phyloP scores from a whole-genome alignment of 2,888 invertebrate species.

The Pristionchus arcanus region DNA sequence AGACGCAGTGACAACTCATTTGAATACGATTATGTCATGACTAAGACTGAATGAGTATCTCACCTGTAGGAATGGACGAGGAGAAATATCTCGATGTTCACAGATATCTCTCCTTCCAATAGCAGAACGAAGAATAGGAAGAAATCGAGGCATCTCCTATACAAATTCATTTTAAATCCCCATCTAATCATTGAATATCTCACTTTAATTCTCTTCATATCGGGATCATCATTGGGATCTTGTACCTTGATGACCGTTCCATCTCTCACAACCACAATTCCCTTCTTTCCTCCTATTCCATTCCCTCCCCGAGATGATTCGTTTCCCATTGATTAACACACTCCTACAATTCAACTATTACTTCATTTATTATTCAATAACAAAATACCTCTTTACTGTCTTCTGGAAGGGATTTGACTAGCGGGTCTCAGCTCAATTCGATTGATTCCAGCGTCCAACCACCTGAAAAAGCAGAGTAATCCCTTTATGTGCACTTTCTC shows the following conservation, averaged over 20 bases:
- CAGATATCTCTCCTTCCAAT: slow-evolving; percentile 28
- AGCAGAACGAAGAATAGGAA: slow-evolving; percentile 66
- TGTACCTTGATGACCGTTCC: slow-evolving; percentile 12
- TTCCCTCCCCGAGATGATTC: slow-evolving; percentile 42
- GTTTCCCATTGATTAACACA: slow-evolving; percentile 41
- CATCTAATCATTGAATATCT: neutral
- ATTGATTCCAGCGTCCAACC: slow-evolving; percentile 66
- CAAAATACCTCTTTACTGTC: neutral
- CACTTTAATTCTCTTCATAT: slow-evolving; percentile 58
- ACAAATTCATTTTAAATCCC: neutral
- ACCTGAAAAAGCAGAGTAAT: slow-evolving; percentile 14
- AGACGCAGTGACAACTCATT: slow-evolving; percentile 49
- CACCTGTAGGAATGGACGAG: slow-evolving; percentile 51
- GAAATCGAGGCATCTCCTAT: slow-evolving; percentile 69
- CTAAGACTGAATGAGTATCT: neutral
- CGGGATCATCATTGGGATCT: slow-evolving; percentile 60
- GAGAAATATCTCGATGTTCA: slow-evolving; percentile 34
- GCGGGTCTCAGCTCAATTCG: slow-evolving; percentile 64
- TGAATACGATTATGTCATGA: neutral
- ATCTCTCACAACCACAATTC: slow-evolving; percentile 52
- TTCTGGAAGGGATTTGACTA: slow-evolving; percentile 43
- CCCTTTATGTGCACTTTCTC: no score
- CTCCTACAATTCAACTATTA: neutral
- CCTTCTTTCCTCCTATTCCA: slow-evolving; percentile 52
- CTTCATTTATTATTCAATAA: neutral